These are phyloP conservation scores for Myoxocephalus aenaeus DNA, from an alignment of 2,797 vertebrate genomes.

Conservation along the genomic window DNA sequence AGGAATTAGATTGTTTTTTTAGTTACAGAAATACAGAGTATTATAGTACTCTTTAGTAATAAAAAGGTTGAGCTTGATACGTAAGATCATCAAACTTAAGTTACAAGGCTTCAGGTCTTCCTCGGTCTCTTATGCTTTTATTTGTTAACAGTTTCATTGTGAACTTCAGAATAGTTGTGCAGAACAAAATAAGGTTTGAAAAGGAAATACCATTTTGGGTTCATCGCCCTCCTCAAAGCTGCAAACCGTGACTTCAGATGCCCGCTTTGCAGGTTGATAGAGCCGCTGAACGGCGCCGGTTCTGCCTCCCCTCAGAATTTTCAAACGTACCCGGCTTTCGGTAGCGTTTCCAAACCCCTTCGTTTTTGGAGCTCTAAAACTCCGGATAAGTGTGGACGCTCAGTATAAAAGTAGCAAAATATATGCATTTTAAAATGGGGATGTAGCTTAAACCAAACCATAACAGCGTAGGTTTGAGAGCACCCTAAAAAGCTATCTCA, in stretches of 20 bases:
- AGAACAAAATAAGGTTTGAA: not conserved
- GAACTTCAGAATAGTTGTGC: conserved; percentile 4
- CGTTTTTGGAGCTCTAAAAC: too few species aligned
- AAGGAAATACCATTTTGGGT: not conserved
- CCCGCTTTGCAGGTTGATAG: not conserved
- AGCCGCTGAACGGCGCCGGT: too few species aligned
- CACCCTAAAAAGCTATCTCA: not conserved
- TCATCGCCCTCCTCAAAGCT: not conserved
- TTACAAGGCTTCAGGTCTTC: too few species aligned
- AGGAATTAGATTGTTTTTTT: too few species aligned
- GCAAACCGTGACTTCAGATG: not conserved
- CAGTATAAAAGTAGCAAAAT: not conserved
- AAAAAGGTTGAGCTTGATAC: too few species aligned
- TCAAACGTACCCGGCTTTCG: not conserved
- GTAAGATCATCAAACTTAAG: too few species aligned
- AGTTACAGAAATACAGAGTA: too few species aligned
- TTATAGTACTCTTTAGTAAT: too few species aligned
- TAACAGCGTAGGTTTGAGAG: not conserved
- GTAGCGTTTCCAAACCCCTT: too few species aligned
- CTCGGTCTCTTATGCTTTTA: not conserved
- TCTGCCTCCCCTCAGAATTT: not conserved
- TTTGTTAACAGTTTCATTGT: not conserved
- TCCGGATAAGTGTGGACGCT: too few species aligned
- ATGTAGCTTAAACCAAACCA: not conserved
- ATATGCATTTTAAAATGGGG: not conserved